phyloP scores from a whole-genome alignment of 1,140 invertebrate species.

The Ditylenchus dipsaci region DNA sequence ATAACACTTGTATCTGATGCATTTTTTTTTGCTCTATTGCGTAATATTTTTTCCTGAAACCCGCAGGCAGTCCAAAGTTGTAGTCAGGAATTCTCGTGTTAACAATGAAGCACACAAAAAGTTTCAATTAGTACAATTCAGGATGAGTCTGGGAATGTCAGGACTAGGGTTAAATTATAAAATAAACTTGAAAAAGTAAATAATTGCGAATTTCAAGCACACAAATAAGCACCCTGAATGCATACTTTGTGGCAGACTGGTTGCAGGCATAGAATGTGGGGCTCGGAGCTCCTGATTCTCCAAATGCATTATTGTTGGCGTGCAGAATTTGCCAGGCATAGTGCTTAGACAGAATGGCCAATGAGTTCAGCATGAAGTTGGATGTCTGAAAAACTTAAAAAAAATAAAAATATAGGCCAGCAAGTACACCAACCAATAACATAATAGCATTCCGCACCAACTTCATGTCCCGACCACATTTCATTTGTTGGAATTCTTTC shows the following conservation, averaged over 20 bases:
- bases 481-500: constrained; percentile 34
- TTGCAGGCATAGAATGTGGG: constrained; percentile 45
- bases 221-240: too few species aligned
- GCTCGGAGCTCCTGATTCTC: constrained; percentile 28
- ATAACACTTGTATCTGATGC: too few species aligned
- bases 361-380: constrained; percentile 30
- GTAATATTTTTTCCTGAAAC: too few species aligned
- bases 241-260: constrained; percentile 39
- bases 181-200: constrained; percentile 14
- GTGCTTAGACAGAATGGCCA: constrained; percentile 7
- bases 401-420: not conserved
- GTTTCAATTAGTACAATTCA: too few species aligned
- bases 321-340: constrained; percentile 44
- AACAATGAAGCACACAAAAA: too few species aligned
- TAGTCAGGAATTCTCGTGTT: too few species aligned
- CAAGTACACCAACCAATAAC: constrained; percentile 21
- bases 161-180: not conserved
- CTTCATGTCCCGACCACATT: constrained; percentile 35
- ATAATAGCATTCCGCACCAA: constrained; percentile 18
- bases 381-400: constrained; percentile 34
- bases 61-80: too few species aligned
- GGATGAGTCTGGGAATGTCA: not conserved
- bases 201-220: not conserved
- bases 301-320: constrained; percentile 46
- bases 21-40: too few species aligned